Evolutionary conservation across 2,888 invertebrate genomes (phyloP), one percentile per base, ranked within the genome.

Genomic region (Pristionchus entomophagus): DNA sequence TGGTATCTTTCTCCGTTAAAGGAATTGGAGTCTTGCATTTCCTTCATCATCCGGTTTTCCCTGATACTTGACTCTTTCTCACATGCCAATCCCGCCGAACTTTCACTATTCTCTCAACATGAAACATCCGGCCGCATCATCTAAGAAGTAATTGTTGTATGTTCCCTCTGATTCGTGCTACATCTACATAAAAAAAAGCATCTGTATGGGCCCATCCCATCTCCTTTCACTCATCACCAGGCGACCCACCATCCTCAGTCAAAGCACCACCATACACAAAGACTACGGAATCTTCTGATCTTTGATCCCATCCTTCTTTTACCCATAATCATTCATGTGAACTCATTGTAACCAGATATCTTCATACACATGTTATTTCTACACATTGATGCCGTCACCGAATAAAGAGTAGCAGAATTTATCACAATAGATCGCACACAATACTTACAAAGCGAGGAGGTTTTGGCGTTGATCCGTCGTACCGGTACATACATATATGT

Each of bases 351-450:
- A 32, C 12, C 19, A n/a, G 41, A 73, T 41, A 38, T 73, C 73
- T 3, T 38, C 65, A 6, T 35, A 22, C 38, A 69, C 38, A 19
- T 38, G 22, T 69, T 19, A 5, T 56, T 56, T 17, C 5, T 56
- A 22, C 19, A 19, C 69, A 10, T 38, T 69, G 38, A 38, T 14
- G 17, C 38, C 5, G 5, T 26, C 14, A 12, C 62, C 26, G 32
- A 69, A 45, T 41, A 73, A 41, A 73, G 73, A 22, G n/a, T 69
- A 35, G 65, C 65, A 32, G 38, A n/a, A 32, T 69, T 69, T 69
- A 69, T 69, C 65, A 69, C 65, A 69, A 38, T 22, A 22, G 38
- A 35, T n/a, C n/a, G 14, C 14, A 10, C 38, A 73, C 73, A 73
- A 41, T 73, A 73, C 73, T 73, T 41, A 26, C 73, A 65, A 19